A percentile compares a stretch with the other conserved stretches of the same genome.
phyloP scores from a whole-genome alignment of 2,888 invertebrate genomes.

The Stenolophus ochropezus region DNA sequence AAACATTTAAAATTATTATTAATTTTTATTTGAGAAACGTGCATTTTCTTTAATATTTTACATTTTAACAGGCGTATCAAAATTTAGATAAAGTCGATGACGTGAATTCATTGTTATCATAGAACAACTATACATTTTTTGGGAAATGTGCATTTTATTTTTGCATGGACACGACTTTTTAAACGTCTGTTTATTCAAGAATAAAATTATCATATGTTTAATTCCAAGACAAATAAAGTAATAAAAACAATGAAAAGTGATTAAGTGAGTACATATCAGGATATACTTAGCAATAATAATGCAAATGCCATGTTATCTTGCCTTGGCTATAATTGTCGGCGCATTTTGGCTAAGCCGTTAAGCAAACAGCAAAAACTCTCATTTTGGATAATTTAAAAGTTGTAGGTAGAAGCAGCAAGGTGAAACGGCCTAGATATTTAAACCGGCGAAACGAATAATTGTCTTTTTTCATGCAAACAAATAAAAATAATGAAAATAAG shows the following conservation, averaged over 20 bases:
- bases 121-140: too few species aligned
- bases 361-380: slow-evolving; percentile 9
- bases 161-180: background rate
- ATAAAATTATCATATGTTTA: too few species aligned
- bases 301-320: background rate
- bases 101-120: too few species aligned
- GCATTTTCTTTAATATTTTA: too few species aligned
- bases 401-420: slow-evolving; percentile 25
- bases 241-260: background rate
- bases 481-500: slow-evolving; percentile 32
- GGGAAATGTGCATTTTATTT: too few species aligned
- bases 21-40: too few species aligned
- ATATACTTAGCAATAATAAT: background rate
- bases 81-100: too few species aligned
- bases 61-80: too few species aligned
- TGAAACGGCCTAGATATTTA: slow-evolving; percentile 42
- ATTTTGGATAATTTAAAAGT: slow-evolving; percentile 37
- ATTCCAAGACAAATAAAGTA: background rate
- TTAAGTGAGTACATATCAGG: background rate
- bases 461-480: slow-evolving; percentile 37
- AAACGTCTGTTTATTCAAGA: too few species aligned
- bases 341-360: background rate
- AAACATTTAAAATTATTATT: too few species aligned
- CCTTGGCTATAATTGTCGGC: background rate
- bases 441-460: slow-evolving; percentile 45